phyloP scores from a whole-genome alignment of 2,888 invertebrate genomes.

The Elegia similella region DNA sequence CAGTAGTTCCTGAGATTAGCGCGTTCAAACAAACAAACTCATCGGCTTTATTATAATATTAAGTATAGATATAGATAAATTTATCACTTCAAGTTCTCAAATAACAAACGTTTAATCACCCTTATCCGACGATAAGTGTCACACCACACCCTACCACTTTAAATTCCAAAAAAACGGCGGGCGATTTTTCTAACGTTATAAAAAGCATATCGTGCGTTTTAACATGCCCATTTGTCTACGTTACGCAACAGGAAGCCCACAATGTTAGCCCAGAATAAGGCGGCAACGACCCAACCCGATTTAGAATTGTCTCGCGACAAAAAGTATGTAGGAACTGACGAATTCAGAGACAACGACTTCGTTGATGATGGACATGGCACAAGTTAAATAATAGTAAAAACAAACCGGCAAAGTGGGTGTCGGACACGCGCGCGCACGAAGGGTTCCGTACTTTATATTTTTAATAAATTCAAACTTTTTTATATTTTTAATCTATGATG shows the following conservation, averaged over 20 bases:
- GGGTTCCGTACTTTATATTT: too few relatives aligned
- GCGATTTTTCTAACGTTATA: constrained; percentile 9
- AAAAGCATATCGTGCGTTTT: neutral
- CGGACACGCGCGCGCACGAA: too few relatives aligned
- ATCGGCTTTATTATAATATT: too few relatives aligned
- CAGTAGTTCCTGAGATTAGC: too few relatives aligned
- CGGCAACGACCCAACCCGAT: constrained; percentile 63
- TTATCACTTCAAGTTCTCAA: neutral
- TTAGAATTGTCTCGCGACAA: constrained; percentile 72
- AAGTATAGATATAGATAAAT: too few relatives aligned
- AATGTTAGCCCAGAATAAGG: constrained; percentile 62
- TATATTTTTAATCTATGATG: too few relatives aligned
- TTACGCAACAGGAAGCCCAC: constrained; percentile 70
- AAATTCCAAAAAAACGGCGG: neutral
- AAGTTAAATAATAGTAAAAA: too few relatives aligned
- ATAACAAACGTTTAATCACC: neutral
- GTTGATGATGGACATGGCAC: neutral
- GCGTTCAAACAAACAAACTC: too few relatives aligned
- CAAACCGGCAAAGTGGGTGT: too few relatives aligned
- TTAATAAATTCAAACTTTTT: too few relatives aligned
- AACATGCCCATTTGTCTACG: constrained; percentile 46
- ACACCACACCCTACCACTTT: neutral
- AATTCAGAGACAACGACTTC: constrained; percentile 17
- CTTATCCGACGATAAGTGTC: constrained; percentile 2
- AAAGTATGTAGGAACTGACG: constrained; percentile 58